phyloP scores from a whole-genome alignment of 2,113 vertebrate species.

The Noctilio leporinus region DNA sequence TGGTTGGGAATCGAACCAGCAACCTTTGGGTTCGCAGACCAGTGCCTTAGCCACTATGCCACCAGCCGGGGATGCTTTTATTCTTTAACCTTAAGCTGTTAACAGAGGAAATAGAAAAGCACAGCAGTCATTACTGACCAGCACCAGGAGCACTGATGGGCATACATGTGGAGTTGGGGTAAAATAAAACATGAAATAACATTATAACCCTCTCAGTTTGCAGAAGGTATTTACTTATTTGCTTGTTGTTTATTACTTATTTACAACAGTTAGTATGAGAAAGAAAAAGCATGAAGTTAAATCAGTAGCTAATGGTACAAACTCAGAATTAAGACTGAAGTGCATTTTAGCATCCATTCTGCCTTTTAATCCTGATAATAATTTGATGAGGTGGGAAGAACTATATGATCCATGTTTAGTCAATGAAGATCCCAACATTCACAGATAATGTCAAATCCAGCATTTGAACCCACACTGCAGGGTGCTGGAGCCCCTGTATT shows the following conservation, averaged over 20 bases:
- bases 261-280: not conserved
- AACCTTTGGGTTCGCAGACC: no score
- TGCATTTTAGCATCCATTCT: not conserved
- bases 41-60: no score
- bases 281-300: not conserved
- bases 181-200: not conserved
- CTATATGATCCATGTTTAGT: not conserved
- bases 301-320: not conserved
- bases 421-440: not conserved
- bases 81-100: not conserved
- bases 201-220: not conserved
- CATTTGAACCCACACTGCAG: not conserved
- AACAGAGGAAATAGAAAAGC: not conserved
- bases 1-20: no score
- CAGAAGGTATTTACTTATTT: not conserved
- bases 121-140: not conserved
- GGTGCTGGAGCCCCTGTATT: not conserved
- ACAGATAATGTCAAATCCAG: not conserved
- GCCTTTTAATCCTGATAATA: not conserved
- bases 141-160: not conserved
- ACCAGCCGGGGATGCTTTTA: no score
- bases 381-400: not conserved
- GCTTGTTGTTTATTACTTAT: not conserved
- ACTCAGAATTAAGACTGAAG: not conserved
- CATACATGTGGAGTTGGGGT: not conserved